These are phyloP conservation scores for Rhinolophus ferrumequinum DNA, from an alignment of 2,113 vertebrate genomes.

Conservation along the genomic window DNA sequence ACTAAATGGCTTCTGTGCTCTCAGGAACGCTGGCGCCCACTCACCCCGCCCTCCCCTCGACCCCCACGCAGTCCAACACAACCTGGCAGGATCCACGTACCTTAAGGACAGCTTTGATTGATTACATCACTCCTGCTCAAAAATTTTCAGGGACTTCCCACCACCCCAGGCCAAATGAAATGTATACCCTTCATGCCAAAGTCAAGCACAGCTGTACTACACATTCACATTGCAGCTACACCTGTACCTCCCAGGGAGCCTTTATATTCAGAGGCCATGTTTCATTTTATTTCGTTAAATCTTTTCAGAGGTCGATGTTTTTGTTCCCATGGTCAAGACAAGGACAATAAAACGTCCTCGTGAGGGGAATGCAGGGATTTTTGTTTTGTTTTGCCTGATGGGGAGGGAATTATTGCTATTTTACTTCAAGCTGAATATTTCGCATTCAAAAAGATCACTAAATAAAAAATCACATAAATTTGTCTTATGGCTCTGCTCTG, in stretches of 20 bases:
- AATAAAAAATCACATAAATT: background rate
- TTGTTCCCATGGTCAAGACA: background rate
- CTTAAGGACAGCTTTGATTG: background rate
- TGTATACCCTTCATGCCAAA: too few relatives aligned
- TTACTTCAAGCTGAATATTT: background rate
- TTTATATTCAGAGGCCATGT: fast-evolving
- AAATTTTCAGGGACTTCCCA: background rate
- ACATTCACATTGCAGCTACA: fast-evolving
- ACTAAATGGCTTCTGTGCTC: background rate
- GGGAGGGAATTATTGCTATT: background rate
- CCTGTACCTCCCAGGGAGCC: background rate
- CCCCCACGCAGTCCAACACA: background rate
- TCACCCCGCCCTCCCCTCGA: background rate
- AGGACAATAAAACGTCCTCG: background rate
- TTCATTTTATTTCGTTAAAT: background rate
- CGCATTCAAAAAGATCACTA: background rate
- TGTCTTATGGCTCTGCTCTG: background rate
- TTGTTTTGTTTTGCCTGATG: background rate
- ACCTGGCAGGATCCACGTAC: background rate
- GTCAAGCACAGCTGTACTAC: too few relatives aligned
- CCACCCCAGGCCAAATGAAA: background rate
- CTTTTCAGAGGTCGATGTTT: background rate
- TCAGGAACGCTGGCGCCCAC: background rate
- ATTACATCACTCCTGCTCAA: background rate
- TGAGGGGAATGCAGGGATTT: background rate